Evolutionary conservation across 2,888 invertebrate species (phyloP).

Genomic region (Rapana venosa): DNA sequence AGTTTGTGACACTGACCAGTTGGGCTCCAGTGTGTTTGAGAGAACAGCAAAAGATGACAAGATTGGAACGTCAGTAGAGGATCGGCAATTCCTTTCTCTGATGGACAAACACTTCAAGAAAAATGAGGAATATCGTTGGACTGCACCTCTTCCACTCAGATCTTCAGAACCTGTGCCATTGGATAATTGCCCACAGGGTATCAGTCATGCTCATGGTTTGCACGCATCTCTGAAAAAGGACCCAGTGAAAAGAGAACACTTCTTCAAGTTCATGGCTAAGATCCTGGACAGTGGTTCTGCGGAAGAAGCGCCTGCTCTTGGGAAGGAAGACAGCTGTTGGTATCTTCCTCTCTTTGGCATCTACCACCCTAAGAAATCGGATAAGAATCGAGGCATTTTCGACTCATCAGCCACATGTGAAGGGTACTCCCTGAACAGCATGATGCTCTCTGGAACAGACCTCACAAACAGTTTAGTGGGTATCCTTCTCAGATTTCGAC

Average conservation of each 20-base stretch:
- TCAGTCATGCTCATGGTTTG: conserved; percentile 39
- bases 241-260: conserved; percentile 32
- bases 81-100: neutral
- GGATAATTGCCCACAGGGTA: conserved; percentile 47
- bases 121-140: neutral
- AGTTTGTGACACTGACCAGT: neutral
- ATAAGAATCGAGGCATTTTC: conserved; percentile 48
- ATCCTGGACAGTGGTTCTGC: conserved; percentile 48
- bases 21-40: neutral
- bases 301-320: conserved; percentile 49
- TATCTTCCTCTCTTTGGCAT: conserved; percentile 53
- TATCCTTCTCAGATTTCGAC: conserved; percentile 51
- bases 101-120: neutral
- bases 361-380: conserved; percentile 52
- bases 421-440: conserved; percentile 47
- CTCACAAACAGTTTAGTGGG: conserved; percentile 53
- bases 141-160: conserved; percentile 47
- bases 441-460: conserved; percentile 50
- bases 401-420: conserved; percentile 50
- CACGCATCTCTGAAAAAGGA: conserved; percentile 36
- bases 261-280: conserved; percentile 44
- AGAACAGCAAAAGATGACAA: neutral
- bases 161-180: conserved; percentile 29
- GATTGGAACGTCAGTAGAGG: neutral
- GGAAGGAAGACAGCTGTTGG: conserved; percentile 41